phyloP scores from a whole-genome alignment of 1,140 invertebrate genomes.

The Bombus consobrinus region DNA sequence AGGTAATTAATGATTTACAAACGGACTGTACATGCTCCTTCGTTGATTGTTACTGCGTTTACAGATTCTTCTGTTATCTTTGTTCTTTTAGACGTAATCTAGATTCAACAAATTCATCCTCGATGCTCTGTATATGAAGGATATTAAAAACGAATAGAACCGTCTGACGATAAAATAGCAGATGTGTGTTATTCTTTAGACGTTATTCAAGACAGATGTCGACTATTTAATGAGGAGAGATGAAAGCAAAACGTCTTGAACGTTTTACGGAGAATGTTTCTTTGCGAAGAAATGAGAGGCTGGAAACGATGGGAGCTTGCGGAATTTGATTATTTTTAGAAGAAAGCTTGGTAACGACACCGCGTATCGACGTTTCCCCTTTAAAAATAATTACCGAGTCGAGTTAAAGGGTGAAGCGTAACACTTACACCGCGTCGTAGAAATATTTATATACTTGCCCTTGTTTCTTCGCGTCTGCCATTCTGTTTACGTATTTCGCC shows the following conservation, averaged over 20 bases:
- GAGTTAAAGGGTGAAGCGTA: conserved; percentile 41
- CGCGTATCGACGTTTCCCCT: conserved; percentile 31
- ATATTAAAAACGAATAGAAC: too few relatives aligned
- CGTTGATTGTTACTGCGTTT: background rate
- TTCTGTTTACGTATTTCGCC: background rate
- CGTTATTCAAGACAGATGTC: background rate
- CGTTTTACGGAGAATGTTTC: background rate
- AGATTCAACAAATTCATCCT: too few relatives aligned
- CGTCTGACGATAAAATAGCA: background rate
- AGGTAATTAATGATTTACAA: background rate
- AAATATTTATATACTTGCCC: conserved; percentile 38
- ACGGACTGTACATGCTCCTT: too few relatives aligned
- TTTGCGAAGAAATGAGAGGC: background rate
- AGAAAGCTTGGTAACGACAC: background rate
- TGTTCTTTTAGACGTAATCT: too few relatives aligned
- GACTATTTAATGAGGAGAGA: background rate
- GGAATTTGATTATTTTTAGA: conserved; percentile 35
- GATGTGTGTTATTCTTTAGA: background rate
- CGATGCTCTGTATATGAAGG: too few relatives aligned
- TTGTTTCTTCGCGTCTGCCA: conserved; percentile 1
- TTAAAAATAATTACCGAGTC: conserved; percentile 43
- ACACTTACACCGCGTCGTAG: conserved; percentile 21
- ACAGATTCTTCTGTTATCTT: background rate
- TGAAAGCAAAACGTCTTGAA: background rate
- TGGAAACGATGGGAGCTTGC: background rate